Evolutionary conservation across 2,888 invertebrate genomes (phyloP), one percentile per base, ranked within the genome.

Genomic region (Amphipyra tragopoginis): DNA sequence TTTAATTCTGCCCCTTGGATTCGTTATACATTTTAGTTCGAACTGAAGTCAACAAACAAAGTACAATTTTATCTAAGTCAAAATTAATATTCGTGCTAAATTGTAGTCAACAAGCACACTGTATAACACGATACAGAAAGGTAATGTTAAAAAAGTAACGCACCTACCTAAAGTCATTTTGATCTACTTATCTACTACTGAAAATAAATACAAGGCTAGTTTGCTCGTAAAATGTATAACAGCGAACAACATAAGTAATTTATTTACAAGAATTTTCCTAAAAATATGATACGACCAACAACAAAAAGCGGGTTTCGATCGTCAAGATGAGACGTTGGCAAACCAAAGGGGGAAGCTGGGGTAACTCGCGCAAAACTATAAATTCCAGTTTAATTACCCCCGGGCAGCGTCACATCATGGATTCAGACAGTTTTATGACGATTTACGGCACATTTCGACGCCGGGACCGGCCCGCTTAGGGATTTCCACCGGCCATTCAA

Each of bases 381-480:
- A 95, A 95, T 95, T 94, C 92, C 95, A 91, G 93, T 95, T 94
- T 95, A 95, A 95, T 95, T 95, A 95, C 95, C 95, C 94, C 91
- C 89, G 95, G 95, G 95, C 95, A 94, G 94, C 95, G 96, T 96
- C 96, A 96, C 96, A 96, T 96, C 96, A 96, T 95, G 95, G 96
- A 96, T 95, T 96, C 95, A 96, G 96, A 96, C 96, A 96, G 96
- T 96, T 96, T 96, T 96, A 96, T 96, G 96, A 96, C 93, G 92
- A 93, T 93, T 93, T 93, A 93, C 93, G 92, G 85, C 93, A 88
- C 95, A 94, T 95, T 95, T 95, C 95, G 95, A 94, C 95, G 95
- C 95, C 89, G 84, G 90, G 85, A 87, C 81, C 87, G 85, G 87
- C 89, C 87, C 80, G 84, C 89, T 85, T 87, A 89, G 91, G 89